Conservation (phyloP, 2,888 invertebrate species). For the Slavum lentiscoides region DNA sequence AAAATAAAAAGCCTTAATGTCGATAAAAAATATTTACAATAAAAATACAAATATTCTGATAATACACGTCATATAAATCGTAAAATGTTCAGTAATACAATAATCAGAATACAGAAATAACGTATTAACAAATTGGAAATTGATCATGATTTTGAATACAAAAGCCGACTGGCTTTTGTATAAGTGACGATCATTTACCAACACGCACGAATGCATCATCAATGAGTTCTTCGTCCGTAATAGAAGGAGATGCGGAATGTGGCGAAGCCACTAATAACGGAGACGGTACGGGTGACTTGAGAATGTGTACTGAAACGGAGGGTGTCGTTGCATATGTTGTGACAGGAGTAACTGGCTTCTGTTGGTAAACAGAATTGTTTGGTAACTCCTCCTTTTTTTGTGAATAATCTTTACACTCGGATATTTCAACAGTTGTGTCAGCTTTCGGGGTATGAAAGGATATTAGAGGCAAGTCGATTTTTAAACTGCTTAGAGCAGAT, state of each 20-base stretch:
- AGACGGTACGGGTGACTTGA: slow-evolving; percentile 73
- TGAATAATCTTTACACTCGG: slow-evolving; percentile 46
- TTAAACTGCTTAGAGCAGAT: slow-evolving; percentile 55
- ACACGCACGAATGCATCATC: slow-evolving; percentile 82
- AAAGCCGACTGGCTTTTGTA: slow-evolving; percentile 47
- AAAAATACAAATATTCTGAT: background rate
- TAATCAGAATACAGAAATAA: background rate
- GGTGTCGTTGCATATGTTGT: slow-evolving; percentile 62
- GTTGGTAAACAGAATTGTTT: slow-evolving; percentile 34
- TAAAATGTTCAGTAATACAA: background rate
- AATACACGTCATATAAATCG: background rate
- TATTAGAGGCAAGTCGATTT: slow-evolving; percentile 56
- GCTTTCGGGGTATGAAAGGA: slow-evolving; percentile 55
- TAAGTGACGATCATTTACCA: slow-evolving; percentile 65
- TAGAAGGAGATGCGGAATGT: slow-evolving; percentile 74
- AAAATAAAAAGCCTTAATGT: background rate
- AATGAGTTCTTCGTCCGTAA: slow-evolving; percentile 88
- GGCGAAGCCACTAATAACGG: slow-evolving; percentile 68
- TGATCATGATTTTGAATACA: slow-evolving; percentile 18
- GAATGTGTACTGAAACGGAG: slow-evolving; percentile 74
- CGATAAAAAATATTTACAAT: background rate
- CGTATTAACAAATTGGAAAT: slow-evolving; percentile 30
- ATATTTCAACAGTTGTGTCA: slow-evolving; percentile 43
- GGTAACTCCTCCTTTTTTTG: slow-evolving; percentile 43
- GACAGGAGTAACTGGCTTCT: slow-evolving; percentile 57